Evolutionary conservation across 2,113 vertebrate genomes (phyloP), one percentile per base, ranked within the genome.

Genomic region (Megalops atlanticus): DNA sequence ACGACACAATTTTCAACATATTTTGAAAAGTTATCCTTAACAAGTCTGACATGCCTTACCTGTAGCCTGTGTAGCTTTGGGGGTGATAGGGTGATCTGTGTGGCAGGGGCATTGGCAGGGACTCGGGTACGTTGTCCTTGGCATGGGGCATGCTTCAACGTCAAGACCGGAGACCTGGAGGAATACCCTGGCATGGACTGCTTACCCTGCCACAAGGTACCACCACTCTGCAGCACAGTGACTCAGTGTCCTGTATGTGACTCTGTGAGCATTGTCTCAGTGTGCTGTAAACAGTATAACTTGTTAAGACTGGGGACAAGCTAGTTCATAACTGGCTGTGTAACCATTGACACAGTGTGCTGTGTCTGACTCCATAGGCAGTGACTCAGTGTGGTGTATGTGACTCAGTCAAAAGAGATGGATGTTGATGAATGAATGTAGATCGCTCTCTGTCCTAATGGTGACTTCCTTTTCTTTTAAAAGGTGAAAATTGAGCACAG

Each of bases 71-170:
- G 47, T 11, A 16, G 2, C 47, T 6, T 11, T 49, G 35, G 14
- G 33, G 27, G 38, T 71, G 5, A 69, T 78, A 35, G 43, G 7
- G 0, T 79, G 12, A 58, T 47, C 52, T 84, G 69, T 87, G 36
- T 12, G 77, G 76, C 88, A 97, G 96, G 96, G 24, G 89, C 88
- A 8, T 83, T 97, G 84, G 86, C 83, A 47, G 91, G 94, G 35
- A 84, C 94, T 77, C 92, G 93, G 84, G 90, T 98, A 79, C 93
- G 96, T 36, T 97, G 96, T 85, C 95, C 96, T 5, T 95, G 94
- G 91, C 96, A 98, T 0, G 96, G 96, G 0, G 95, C 96, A 16
- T 97, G 96, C 86, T 97, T 97, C 74, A 94, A 94, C 84, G 89
- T 96, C 77, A 92, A 79, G 82, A 97, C 93, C 0, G 96, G 96